Evolutionary conservation across 2,113 vertebrate genomes (phyloP).

Genomic region (Malurus elegans): DNA sequence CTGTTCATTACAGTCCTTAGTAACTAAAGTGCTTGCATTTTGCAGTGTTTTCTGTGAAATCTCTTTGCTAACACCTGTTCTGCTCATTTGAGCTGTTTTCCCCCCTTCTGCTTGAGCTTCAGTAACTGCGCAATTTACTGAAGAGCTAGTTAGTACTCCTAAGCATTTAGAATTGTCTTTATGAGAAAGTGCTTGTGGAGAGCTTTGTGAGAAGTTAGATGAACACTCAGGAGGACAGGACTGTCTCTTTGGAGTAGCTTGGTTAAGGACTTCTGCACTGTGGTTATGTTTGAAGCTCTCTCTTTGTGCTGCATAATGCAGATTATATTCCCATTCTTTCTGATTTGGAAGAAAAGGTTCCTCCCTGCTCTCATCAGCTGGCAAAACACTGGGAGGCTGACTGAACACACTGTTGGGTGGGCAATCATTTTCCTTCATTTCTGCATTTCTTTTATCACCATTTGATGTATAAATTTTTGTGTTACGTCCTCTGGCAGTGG

Average conservation of each 20-base stretch:
- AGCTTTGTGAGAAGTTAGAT: neutral
- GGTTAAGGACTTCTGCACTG: neutral
- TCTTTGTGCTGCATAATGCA: neutral
- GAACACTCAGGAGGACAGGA: neutral
- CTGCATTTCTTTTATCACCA: neutral
- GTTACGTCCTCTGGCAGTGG: constrained; percentile 4
- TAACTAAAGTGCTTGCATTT: constrained; percentile 26
- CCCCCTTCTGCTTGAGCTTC: neutral
- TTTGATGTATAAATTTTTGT: neutral
- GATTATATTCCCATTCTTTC: neutral
- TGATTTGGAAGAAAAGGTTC: constrained; percentile 3
- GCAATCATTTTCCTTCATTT: constrained; percentile 9
- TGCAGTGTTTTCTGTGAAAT: constrained; percentile 6
- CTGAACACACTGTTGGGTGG: neutral
- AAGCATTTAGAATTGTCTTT: neutral
- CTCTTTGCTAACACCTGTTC: neutral
- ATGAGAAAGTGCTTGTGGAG: neutral
- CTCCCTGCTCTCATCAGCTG: constrained; percentile 7
- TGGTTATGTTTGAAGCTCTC: neutral
- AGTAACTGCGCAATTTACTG: neutral
- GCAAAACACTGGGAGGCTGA: neutral
- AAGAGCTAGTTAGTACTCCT: neutral
- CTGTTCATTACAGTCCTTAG: neutral
- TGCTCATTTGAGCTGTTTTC: neutral
- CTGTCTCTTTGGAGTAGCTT: neutral